Evolutionary conservation across 1,140 invertebrate genomes (phyloP), one percentile per base, ranked within the genome.

Genomic region (Drosophila ogumai): DNA sequence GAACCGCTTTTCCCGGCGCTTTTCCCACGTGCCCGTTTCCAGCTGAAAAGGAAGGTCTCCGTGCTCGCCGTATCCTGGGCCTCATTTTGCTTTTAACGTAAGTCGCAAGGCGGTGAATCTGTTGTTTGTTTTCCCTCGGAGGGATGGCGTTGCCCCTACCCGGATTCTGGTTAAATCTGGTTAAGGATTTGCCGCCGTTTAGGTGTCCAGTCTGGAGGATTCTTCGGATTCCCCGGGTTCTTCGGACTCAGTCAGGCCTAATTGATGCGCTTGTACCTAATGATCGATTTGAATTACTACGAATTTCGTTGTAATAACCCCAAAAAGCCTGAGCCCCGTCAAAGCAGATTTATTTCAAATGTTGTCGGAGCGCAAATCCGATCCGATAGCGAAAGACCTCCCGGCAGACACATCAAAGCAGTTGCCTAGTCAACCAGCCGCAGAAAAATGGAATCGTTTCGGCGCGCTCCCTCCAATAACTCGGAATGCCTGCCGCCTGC

Each of bases 1-100:
- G 63, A 43, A n/a, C n/a, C 36, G 65, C 59, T 38, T 68, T 68
- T 68, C 31, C 25, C 47, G 13, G 60, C 15, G 34, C 63, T 66
- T 82, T 68, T 85, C 78, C 74, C 78, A 73, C 47, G 31, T 64
- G 81, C 49, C 63, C 68, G 38, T 38, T 74, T 74, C 34, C 52
- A 32, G 40, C 61, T 43, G 8, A 65, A 65, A 65, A 25, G 22
- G 56, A n/a, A 34, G 28, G 44, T 46, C 36, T 19, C 9, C 38
- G 25, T 47, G 22, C n/a, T 63, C n/a, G 28, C 31, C 46, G 36
- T 61, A 55, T 69, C 54, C 41, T 22, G 52, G 64, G 65, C 55
- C 69, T 73, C 81, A 68, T 82, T 86, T 72, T 64, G 65, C 56
- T 64, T 69, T 79, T 73, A 61, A 75, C 82, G 77, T 78, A 73